Base-by-base conservation (phyloP, 2,113 vertebrate genomes). In the Mormoops blainvillei region DNA sequence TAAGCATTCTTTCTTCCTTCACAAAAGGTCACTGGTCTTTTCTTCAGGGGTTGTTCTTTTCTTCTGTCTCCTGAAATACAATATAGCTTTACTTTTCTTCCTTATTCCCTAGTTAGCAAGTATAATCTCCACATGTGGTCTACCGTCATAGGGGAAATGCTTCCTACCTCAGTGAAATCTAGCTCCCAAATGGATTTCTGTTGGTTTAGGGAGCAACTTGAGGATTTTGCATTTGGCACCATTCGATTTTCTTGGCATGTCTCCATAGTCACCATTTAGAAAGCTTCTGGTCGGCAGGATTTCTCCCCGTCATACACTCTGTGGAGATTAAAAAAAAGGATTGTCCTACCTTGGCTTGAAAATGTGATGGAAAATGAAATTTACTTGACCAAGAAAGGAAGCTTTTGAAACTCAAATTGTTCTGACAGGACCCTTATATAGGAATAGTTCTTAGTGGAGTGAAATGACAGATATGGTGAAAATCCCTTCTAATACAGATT, bases 251-350 rank as follows among this genome's bases (percentile, higher is more conserved):
- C 89, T 96, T 95, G 96, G 96, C 96, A 73, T 76, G 67, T 52
- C 76, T 97, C 96, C 97, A 96, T 11, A 85, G 96, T 93, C 87
- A 96, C 87, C 92, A 91, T 94, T 95, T 89, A 95, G 93, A 96
- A 94, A 90, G 41, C 90, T 94, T 80, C 80, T 90, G 78, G 84
- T 81, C 36, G 33, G 76, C 84, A 97, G 83, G 74, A 65, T 92
- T 95, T 93, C 65, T 89, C 58, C 77, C 87, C 84, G 41, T 76
- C 80, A 67, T 54, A 77, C 20, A 16, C 87, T 94, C 82, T 48
- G 89, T 81, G 71, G 84, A 77, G 89, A 96, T 92, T 92, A 88
- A 88, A 77, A 95, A 22, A 97, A 70, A 89, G 84, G 84, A 81
- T 94, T 92, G 54, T 45, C 58, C 96, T 97, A 85, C 87, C 68